Evolutionary conservation across 1,140 invertebrate genomes (phyloP), one percentile per base, ranked within the genome.

Genomic region (Paracyclopina nana): DNA sequence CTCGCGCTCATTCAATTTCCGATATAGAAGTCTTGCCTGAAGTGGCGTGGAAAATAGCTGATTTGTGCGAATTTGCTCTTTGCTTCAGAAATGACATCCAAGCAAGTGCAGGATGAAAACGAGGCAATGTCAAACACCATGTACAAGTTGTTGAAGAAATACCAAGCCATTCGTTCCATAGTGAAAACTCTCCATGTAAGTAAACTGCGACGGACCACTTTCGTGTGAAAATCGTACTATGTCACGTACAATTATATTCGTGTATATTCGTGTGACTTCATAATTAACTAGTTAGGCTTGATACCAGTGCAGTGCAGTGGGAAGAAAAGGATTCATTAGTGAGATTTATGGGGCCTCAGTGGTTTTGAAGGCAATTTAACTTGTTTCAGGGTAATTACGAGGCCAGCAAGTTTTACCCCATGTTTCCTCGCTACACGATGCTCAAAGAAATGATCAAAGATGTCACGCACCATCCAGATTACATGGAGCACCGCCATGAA

Each of bases 401-500:
- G 4, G 34, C 14, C 34, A 38, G 34, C 34, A 38, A 38, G 20
- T 8, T 38, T 3, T 38, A 38, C 9, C 34, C 34, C 14, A 38
- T 38, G 34, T 38, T 38, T 9, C 34, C 34, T 20, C 34, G 34
- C 9, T 38, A 38, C 9, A 38, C 14, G 5, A n/a, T 38, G n/a
- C 8, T 38, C 14, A 38, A 38, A 20, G 34, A 38, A 16, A 38
- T 38, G 34, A 38, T 38, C 34, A 38, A 38, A 38, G 34, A 38
- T n/a, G 34, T 38, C 20, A 38, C 34, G 4, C 34, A 38, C 20
- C 34, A 38, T 38, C 34, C 34, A 20, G 34, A 38, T 8, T 38
- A 38, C 34, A 38, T 38, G 34, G 34, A 38, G 20, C 34, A 38
- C 20, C 34, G 34, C 34, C 34, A 38, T 20, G 34, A 38, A 38